Percentiles rank a stretch among this genome's conserved stretches.
phyloP scores from a whole-genome alignment of 2,113 vertebrate genomes.

The Micronisus gabar region DNA sequence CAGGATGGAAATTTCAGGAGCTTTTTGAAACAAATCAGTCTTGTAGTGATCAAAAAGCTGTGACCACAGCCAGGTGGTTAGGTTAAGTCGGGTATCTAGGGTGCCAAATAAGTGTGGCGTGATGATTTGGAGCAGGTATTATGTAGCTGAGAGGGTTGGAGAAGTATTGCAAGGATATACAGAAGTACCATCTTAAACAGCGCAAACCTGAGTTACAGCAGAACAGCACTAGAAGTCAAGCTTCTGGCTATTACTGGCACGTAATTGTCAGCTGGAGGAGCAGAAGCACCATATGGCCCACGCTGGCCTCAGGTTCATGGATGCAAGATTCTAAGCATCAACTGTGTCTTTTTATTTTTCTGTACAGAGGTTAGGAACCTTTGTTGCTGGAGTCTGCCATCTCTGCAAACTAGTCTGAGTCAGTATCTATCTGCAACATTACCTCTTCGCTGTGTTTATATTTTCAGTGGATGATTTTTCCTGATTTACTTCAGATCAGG shows the following conservation, averaged over 20 bases:
- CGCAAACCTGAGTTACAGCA: background rate
- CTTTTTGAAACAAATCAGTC: background rate
- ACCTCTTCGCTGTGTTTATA: background rate
- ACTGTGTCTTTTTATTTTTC: background rate
- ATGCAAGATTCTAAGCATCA: background rate
- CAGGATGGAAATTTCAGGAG: background rate
- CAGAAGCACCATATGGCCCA: fast-evolving
- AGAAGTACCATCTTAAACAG: background rate
- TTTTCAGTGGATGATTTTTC: background rate
- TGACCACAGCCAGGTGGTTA: background rate
- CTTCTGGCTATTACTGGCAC: background rate
- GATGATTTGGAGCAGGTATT: background rate
- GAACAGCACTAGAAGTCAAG: background rate
- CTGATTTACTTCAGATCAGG: background rate
- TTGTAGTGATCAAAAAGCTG: background rate
- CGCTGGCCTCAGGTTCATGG: background rate
- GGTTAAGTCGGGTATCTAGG: background rate
- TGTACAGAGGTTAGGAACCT: background rate
- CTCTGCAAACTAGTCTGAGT: background rate
- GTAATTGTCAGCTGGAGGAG: background rate
- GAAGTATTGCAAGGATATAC: background rate
- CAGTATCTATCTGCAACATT: background rate
- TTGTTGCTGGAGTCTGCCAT: background rate
- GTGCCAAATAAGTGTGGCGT: background rate
- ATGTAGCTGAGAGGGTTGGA: background rate